Conservation (phyloP, 1,140 invertebrate genomes). For the Zeugodacus cucurbitae region DNA sequence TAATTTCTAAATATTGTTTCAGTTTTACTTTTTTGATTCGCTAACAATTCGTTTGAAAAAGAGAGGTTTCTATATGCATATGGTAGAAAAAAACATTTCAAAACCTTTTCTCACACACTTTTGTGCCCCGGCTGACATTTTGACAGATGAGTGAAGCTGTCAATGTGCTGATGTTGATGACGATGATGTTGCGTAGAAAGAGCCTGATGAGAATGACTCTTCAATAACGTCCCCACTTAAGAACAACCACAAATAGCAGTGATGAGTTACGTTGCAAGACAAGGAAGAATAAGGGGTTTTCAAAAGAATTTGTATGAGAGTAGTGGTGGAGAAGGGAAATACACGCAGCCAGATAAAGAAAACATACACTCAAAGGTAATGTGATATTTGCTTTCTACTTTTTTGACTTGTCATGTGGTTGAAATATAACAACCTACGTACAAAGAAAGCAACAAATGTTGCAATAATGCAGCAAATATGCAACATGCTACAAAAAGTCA, state of each 20-base stretch:
- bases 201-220: background rate
- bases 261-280: background rate
- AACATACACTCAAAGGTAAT: background rate
- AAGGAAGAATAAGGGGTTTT: background rate
- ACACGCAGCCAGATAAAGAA: background rate
- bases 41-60: too few species aligned
- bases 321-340: background rate
- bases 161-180: background rate
- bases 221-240: background rate
- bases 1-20: too few species aligned
- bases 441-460: background rate
- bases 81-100: background rate
- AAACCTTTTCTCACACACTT: background rate
- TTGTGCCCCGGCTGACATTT: background rate
- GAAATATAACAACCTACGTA: background rate
- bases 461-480: background rate
- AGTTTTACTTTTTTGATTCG: too few species aligned
- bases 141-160: background rate
- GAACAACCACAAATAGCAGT: background rate
- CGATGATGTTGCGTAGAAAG: too few species aligned
- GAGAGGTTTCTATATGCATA: background rate
- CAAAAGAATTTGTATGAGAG: background rate
- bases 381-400: background rate
- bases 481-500: background rate
- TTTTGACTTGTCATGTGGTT: slow-evolving; percentile 7